A percentile compares a stretch with the other conserved stretches of the same genome.
phyloP scores from a whole-genome alignment of 2,113 vertebrate genomes.

The Emberiza fucata region DNA sequence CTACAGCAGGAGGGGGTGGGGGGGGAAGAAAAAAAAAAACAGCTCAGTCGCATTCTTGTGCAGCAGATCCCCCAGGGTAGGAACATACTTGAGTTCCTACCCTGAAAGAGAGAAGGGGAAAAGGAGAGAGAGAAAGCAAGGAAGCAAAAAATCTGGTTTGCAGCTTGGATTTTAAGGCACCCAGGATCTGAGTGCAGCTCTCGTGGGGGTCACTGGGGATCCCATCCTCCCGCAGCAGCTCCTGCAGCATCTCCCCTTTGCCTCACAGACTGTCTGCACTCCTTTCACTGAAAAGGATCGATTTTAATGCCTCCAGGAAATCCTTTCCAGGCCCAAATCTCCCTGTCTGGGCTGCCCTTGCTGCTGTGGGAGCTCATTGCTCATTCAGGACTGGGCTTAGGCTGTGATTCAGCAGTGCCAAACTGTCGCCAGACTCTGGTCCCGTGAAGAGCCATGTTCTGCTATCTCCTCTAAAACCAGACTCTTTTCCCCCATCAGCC shows the following conservation, averaged over 20 bases:
- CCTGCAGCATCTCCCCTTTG: neutral
- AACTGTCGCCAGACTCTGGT: neutral
- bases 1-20: constrained; percentile 20
- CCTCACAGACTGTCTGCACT: neutral
- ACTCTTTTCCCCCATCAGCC: neutral
- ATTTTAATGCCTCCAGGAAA: constrained; percentile 33
- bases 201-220: neutral
- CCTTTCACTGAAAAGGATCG: neutral
- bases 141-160: neutral
- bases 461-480: neutral
- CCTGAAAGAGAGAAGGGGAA: neutral
- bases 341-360: neutral
- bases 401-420: constrained; percentile 19
- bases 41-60: constrained; percentile 62
- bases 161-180: neutral
- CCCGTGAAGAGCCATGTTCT: neutral
- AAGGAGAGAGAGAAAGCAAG: neutral
- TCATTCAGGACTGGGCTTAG: neutral
- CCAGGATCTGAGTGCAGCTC: neutral
- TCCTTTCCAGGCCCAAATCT: neutral
- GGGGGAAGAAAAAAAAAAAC: neutral
- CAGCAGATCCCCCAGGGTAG: constrained; percentile 59
- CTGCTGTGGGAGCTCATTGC: neutral
- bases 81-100: constrained; percentile 64
- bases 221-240: neutral